Evolutionary conservation across 1,140 invertebrate genomes (phyloP), one percentile per base, ranked within the genome.

Genomic region (Psilanteris sp.): DNA sequence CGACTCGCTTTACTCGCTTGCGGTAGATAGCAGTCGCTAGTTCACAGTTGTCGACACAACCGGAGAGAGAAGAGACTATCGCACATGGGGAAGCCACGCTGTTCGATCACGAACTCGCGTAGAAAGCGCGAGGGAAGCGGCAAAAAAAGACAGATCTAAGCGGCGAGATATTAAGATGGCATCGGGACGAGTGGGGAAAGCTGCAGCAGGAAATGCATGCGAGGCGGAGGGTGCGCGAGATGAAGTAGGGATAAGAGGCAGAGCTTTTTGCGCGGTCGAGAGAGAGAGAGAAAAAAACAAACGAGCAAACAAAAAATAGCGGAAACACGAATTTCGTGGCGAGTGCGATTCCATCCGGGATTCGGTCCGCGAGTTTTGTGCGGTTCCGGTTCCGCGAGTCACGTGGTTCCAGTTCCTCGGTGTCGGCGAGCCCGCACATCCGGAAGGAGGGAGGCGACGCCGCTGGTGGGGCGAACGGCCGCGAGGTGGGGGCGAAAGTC

Each of bases 21-120:
- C 78, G 79, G 78, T 77, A 79, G 83, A 85, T 82, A 84, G 85
- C 79, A 84, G 84, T 85, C 79, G 79, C 81, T 79, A 68, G 80
- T 79, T 82, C 76, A 78, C 79, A 75, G 77, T 78, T 75, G 77
- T 79, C 77, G 68, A 66, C 62, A 48, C 48, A 34, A 24, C 46
- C 52, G 73, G 41, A 61, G 48, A 55, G 55, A 67, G 52, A 43
- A 55, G 44, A 59, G 57, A 18, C 72, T 50, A 70, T 57, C 50
- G 64, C 73, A 68, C 57, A 41, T 41, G 55, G 54, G 48, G 50
- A 27, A 39, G 10, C 7, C 46, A 34, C 62, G 31, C 66, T 34
- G 27, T 10, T 14, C 9, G 50, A 52, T 61, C 72, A 64, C 64
- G 54, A 67, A 55, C 9, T 59, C 20, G 1, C 13, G 27, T 48